Evolutionary conservation across 1,140 invertebrate species (phyloP), one percentile per base, ranked within the genome.

Genomic region (Tetranychus urticae): DNA sequence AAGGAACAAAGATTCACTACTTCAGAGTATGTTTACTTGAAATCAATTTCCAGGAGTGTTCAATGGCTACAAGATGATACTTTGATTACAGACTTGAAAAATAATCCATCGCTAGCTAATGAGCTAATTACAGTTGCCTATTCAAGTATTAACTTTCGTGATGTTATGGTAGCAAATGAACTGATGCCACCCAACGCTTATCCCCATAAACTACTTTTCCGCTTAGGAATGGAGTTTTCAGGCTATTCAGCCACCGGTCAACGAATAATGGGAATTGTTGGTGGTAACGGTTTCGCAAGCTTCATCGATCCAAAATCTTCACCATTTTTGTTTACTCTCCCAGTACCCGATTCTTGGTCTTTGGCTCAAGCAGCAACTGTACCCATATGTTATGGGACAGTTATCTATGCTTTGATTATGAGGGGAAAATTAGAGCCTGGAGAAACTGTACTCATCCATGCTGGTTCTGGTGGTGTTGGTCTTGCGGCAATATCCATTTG

Each of bases 151-250:
- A 97, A 97, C 73, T 97, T 97, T 82, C 80, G 90, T 61, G 92
- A 97, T 71, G 82, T 97, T 45, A 97, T 97, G 92, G 75, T 97
- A 65, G 91, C 91, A 1, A 89, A 87, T 37, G 93, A 92, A 63
- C 93, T 94, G 74, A 76, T 97, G 42, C 85, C 90, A 39, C 88
- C 88, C 34, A 91, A 97, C 76, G 87, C 91, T 48, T 77, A 97
- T 48, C 90, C 91, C 23, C 35, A 8, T 10, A 56, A 60, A 4
- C 2, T 8, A 12, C 12, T 31, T 35, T 56, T 56, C 46, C 46
- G 75, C 33, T 69, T 68, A 56, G 68, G 92, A 62, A 76, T 97
- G 66, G 92, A 97, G 72, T 96, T 92, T 70, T 80, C 87, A 60
- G 90, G 90, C 1, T 12, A 50, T 3, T 77, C 86, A 65, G 54